Evolutionary conservation across 2,797 vertebrate species (phyloP).

Genomic region (Fistularia commersonii): DNA sequence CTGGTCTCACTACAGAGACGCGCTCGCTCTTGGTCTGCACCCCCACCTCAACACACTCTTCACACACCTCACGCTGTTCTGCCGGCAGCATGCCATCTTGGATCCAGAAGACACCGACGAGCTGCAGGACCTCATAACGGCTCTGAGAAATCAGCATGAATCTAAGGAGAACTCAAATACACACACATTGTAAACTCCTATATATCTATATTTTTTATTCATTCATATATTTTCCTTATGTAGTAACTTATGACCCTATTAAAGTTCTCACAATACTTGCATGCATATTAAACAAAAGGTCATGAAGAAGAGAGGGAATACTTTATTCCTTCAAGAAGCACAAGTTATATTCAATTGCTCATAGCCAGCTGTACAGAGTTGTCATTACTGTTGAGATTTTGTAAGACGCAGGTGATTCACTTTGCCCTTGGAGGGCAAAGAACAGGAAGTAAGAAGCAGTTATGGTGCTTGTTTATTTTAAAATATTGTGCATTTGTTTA

Average conservation of each 20-base stretch:
- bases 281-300: too few relatives aligned
- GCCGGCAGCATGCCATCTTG: conserved; percentile 74
- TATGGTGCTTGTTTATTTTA: too few relatives aligned
- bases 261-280: too few relatives aligned
- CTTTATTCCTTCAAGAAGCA: too few relatives aligned
- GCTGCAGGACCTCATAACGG: conserved; percentile 75
- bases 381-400: background rate
- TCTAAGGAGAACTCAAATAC: conserved; percentile 3
- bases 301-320: too few relatives aligned
- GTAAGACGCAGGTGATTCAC: background rate
- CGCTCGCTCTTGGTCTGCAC: conserved; percentile 73
- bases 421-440: conserved; percentile 10
- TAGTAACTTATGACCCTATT: background rate
- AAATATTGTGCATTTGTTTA: too few relatives aligned
- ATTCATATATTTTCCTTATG: background rate
- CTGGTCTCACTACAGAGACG: conserved; percentile 77
- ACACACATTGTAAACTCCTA: background rate
- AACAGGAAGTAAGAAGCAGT: background rate
- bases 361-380: background rate
- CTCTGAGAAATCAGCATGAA: conserved; percentile 46
- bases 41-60: conserved; percentile 83
- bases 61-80: conserved; percentile 77
- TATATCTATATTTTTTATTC: background rate
- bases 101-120: conserved; percentile 73
- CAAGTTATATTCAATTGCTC: too few relatives aligned